Conservation (phyloP, 2,888 invertebrate species). For the Hypsopygia costalis region DNA sequence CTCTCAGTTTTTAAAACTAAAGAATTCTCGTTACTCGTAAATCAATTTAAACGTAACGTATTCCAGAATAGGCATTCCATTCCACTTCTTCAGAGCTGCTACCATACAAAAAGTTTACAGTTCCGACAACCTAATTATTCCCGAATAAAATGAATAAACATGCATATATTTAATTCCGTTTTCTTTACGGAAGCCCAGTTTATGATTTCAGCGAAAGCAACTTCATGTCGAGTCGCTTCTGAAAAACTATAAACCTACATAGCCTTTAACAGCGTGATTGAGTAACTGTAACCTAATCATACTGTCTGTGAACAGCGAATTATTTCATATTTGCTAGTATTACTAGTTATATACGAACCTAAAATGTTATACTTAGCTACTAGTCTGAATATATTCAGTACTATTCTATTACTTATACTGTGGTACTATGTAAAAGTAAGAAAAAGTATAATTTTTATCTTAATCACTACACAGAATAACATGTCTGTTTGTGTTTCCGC, state of each 20-base stretch:
- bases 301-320: not conserved
- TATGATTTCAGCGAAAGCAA: conserved; percentile 46
- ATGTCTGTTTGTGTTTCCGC: too few relatives aligned
- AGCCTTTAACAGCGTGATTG: conserved; percentile 25
- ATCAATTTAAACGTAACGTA: conserved; percentile 9
- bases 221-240: conserved; percentile 42
- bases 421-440: too few relatives aligned
- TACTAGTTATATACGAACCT: too few relatives aligned
- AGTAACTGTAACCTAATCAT: not conserved
- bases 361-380: too few relatives aligned
- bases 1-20: conserved; percentile 16
- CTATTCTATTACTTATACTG: too few relatives aligned
- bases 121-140: conserved; percentile 25
- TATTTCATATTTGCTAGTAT: too few relatives aligned
- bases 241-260: conserved; percentile 65
- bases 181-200: conserved; percentile 39
- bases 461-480: too few relatives aligned
- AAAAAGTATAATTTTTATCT: too few relatives aligned
- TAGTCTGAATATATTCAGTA: too few relatives aligned
- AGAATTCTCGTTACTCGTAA: conserved; percentile 13
- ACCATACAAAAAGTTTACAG: conserved; percentile 17
- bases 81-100: conserved; percentile 7
- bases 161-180: conserved; percentile 22
- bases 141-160: conserved; percentile 26
- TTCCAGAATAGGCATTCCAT: conserved; percentile 13